Evolutionary conservation across 2,797 vertebrate genomes (phyloP).

Genomic region (Ctenopoma multispine): DNA sequence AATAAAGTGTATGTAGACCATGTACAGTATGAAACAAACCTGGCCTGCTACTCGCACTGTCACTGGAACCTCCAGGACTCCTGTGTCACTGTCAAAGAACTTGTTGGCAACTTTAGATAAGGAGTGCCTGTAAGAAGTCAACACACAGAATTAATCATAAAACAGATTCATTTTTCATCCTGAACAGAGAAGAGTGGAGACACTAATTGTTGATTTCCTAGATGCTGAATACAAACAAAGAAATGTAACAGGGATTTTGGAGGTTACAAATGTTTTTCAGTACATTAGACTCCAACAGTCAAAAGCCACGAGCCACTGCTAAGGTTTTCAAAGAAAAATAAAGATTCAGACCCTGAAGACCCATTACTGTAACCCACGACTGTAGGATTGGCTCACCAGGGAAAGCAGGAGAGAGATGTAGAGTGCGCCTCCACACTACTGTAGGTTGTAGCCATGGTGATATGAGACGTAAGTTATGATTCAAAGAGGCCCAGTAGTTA

Average conservation of each 20-base stretch:
- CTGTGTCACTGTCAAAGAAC: conserved; percentile 88
- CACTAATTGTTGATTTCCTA: conserved; percentile 1
- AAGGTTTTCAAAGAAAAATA: conserved; percentile 35
- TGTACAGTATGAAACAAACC: conserved; percentile 77
- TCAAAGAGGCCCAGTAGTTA: conserved; percentile 76
- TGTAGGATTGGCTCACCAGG: conserved; percentile 59
- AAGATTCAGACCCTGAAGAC: conserved; percentile 60
- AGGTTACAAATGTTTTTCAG: background rate
- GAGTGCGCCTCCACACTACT: conserved; percentile 78
- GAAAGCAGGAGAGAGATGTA: conserved; percentile 65
- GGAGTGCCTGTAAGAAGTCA: conserved; percentile 70
- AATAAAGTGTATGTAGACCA: background rate
- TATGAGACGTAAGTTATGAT: conserved; percentile 74
- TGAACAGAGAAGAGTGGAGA: conserved; percentile 4
- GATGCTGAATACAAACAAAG: conserved; percentile 17
- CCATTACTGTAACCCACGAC: conserved; percentile 66
- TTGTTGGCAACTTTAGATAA: conserved; percentile 85
- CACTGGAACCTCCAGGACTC: conserved; percentile 90
- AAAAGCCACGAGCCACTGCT: conserved; percentile 25
- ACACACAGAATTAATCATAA: background rate
- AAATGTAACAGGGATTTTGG: conserved; percentile 16
- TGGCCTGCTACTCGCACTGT: conserved; percentile 86
- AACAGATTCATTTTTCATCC: conserved; percentile 1
- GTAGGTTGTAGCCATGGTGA: conserved; percentile 84
- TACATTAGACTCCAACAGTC: conserved; percentile 22